Percentiles rank a stretch among this genome's conserved stretches.
Conservation (phyloP, 1,140 invertebrate species). For the roundworm (Caenorhabditis elegans) region DNA sequence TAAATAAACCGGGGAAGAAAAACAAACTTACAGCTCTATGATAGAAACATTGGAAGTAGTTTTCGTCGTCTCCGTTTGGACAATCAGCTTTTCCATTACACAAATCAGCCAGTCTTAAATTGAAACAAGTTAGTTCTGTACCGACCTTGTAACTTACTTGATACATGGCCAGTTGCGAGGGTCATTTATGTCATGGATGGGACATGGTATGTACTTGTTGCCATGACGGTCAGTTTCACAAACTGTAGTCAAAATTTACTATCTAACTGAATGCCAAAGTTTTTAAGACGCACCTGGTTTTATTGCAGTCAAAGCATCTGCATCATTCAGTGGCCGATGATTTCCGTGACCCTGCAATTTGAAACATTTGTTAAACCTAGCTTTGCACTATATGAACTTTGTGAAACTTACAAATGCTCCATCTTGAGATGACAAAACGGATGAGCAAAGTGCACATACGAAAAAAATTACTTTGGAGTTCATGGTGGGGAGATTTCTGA, state of each 20-base stretch:
- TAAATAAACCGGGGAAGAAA: too few relatives aligned
- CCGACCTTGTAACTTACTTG: too few relatives aligned
- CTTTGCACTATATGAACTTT: not conserved
- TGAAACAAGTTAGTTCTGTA: too few relatives aligned
- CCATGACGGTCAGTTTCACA: not conserved
- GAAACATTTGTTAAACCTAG: too few relatives aligned
- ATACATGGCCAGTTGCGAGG: not conserved
- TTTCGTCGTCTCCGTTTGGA: not conserved
- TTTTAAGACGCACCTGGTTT: not conserved
- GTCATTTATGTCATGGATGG: not conserved
- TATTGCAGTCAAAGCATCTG: not conserved
- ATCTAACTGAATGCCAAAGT: too few relatives aligned
- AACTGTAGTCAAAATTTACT: not conserved
- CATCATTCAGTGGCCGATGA: not conserved
- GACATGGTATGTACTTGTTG: not conserved
- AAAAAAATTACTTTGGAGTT: not conserved
- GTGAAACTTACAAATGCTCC: not conserved
- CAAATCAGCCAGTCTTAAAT: not conserved
- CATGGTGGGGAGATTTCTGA: not conserved
- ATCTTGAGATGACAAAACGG: not conserved
- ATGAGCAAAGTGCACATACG: not conserved
- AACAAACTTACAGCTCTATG: not conserved
- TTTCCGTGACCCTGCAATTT: not conserved
- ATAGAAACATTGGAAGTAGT: not conserved
- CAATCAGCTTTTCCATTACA: not conserved